Percentiles rank a stretch among this genome's conserved stretches.
Conservation (phyloP, 2,797 vertebrate genomes). For the Etheostoma perlongum region DNA sequence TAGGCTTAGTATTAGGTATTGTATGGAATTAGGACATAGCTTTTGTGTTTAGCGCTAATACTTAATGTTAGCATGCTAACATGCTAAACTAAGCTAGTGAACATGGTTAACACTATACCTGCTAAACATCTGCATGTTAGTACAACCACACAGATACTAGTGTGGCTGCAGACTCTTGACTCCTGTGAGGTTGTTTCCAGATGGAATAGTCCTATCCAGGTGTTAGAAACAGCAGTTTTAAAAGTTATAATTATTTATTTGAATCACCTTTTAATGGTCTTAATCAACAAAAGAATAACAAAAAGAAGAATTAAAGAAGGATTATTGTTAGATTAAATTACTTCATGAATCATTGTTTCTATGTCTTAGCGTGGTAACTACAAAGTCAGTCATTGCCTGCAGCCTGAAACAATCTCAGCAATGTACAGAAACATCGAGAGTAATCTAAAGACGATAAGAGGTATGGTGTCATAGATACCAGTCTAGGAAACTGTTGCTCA, state of each 20-base stretch:
- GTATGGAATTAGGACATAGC: neutral
- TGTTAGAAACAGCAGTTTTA: neutral
- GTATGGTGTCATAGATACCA: neutral
- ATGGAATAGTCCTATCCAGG: neutral
- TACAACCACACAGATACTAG: neutral
- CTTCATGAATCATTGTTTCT: neutral
- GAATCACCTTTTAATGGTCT: neutral
- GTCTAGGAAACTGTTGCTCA: slow-evolving; percentile 1
- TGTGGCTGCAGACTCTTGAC: neutral
- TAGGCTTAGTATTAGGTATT: no score
- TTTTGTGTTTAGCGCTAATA: neutral
- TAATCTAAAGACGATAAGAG: neutral
- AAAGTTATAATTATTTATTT: neutral
- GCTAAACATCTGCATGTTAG: neutral
- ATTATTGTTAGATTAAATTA: neutral
- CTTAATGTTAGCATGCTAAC: neutral
- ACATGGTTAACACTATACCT: neutral
- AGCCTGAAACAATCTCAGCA: neutral
- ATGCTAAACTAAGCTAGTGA: neutral
- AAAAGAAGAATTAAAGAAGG: neutral
- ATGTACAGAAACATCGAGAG: neutral
- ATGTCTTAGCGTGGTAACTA: neutral
- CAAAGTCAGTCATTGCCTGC: neutral
- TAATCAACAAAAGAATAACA: neutral
- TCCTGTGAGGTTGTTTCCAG: neutral